Evolutionary conservation across 1,140 invertebrate genomes (phyloP).

Genomic region (Hestina assimilis): DNA sequence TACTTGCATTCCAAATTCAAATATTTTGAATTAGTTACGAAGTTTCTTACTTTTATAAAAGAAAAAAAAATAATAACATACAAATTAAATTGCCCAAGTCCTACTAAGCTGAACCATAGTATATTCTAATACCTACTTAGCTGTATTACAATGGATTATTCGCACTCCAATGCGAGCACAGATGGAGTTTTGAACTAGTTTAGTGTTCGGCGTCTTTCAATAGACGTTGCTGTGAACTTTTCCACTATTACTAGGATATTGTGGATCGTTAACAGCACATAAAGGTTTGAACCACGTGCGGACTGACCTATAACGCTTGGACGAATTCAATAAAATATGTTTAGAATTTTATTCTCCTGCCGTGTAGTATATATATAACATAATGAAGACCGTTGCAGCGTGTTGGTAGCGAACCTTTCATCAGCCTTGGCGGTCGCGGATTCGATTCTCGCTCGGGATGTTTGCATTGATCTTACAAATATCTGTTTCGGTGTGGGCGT

Average conservation of each 20-base stretch:
- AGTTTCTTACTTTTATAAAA: too few relatives aligned
- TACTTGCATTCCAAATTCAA: too few relatives aligned
- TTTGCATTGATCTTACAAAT: too few relatives aligned
- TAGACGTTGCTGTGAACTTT: constrained; percentile 4
- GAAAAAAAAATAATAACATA: too few relatives aligned
- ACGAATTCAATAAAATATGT: constrained; percentile 4
- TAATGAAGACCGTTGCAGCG: too few relatives aligned
- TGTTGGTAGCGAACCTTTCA: too few relatives aligned
- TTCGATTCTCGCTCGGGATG: too few relatives aligned
- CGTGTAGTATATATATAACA: too few relatives aligned
- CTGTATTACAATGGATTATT: constrained; percentile 10
- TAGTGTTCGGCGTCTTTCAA: constrained; percentile 8
- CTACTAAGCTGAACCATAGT: background rate
- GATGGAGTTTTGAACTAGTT: constrained; percentile 6
- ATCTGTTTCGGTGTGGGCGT: too few relatives aligned
- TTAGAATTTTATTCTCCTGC: background rate
- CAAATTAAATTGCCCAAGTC: too few relatives aligned
- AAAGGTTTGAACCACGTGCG: background rate
- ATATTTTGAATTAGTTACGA: too few relatives aligned
- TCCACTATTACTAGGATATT: constrained; percentile 1
- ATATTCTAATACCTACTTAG: background rate
- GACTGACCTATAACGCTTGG: constrained; percentile 1
- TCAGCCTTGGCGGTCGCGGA: too few relatives aligned
- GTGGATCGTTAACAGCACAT: background rate
- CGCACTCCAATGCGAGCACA: background rate